Evolutionary conservation across 2,113 vertebrate genomes (phyloP), one percentile per base, ranked within the genome.

Genomic region (Ramphastos sulfuratus): DNA sequence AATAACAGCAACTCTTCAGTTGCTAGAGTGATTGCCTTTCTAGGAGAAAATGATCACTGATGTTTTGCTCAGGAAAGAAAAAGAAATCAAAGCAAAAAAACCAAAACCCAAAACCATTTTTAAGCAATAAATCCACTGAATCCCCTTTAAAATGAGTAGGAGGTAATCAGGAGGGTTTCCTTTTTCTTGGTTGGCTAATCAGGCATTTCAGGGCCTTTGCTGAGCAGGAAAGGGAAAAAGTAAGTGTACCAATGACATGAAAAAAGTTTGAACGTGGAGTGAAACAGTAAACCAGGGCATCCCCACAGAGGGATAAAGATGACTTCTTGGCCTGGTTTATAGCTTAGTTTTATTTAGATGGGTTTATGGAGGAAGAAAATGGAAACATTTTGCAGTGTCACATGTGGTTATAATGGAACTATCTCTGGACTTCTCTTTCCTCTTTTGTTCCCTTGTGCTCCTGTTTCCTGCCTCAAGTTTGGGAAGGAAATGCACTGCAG

Each of bases 401-500:
- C 79, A 71, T 92, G 48, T 83, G 25, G 15, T 85, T 83, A 60
- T 77, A 90, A 85, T 39, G 76, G 76, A 83, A 12, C 66, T 89
- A 9, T 82, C 89, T 88, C 88, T 85, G 79, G 48, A 64, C 65
- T 88, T 90, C 39, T 92, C 76, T 90, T 94, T 94, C 82, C 95
- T 81, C 87, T 94, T 94, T 96, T 89, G 91, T 94, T 92, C 79
- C 79, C 31, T 85, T 80, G 52, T 42, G 42, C 28, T 89, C 77
- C 70, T 15, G 39, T 92, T 95, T 96, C 95, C 95, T 95, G 85
- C 44, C 69, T 88, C 61, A 92, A n/a, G 28, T 94, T 92, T 92
- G 79, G 72, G 82, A 92, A 93, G 94, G 94, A 95, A 96, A 87
- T 31, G 12, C 9, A 12, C 46, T 90, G 63, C 66, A 92, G 30